Conservation (phyloP, 2,797 vertebrate genomes). For the Columba guinea region DNA sequence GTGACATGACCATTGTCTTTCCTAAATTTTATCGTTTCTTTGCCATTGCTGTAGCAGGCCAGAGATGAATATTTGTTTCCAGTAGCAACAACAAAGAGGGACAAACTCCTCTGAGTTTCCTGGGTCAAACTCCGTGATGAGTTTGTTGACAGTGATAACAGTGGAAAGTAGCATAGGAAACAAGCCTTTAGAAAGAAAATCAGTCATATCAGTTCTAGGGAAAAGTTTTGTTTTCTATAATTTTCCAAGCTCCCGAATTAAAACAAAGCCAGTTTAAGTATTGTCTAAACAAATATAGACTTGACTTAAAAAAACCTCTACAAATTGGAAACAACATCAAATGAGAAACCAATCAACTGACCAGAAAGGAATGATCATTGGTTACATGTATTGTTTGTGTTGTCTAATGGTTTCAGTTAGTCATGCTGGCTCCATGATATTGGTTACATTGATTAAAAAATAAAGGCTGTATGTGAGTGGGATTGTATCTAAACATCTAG, state of each 20-base stretch:
- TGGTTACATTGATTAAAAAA: background rate
- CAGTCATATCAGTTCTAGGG: background rate
- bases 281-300: background rate
- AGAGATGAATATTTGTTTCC: background rate
- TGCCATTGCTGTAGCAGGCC: background rate
- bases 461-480: background rate
- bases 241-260: background rate
- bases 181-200: background rate
- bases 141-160: background rate
- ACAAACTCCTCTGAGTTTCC: background rate
- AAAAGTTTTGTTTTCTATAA: background rate
- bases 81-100: background rate
- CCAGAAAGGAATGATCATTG: background rate
- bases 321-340: background rate
- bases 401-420: background rate
- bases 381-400: background rate
- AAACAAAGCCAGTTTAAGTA: background rate
- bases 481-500: background rate
- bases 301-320: background rate
- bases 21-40: background rate
- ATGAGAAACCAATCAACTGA: background rate
- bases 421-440: background rate
- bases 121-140: background rate
- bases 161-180: background rate
- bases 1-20: background rate